Evolutionary conservation across 1,140 invertebrate species (phyloP).

Genomic region (Zaprionus africanus): DNA sequence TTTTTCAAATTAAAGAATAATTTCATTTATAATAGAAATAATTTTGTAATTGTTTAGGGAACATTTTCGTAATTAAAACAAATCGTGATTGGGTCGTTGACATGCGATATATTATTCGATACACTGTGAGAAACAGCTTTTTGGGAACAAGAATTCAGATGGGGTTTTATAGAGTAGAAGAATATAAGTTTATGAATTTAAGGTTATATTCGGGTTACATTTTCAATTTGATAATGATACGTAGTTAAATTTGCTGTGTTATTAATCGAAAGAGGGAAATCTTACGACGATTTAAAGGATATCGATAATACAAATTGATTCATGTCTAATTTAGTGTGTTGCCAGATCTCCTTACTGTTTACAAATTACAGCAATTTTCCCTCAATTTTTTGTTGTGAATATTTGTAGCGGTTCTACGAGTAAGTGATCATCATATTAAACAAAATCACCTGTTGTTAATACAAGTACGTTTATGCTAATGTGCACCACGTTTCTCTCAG

Average conservation of each 20-base stretch:
- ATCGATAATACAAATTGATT: too few relatives aligned
- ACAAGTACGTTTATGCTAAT: neutral
- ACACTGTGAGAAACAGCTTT: neutral
- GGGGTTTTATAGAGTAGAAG: too few relatives aligned
- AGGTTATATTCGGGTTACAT: too few relatives aligned
- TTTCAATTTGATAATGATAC: too few relatives aligned
- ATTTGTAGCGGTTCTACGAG: neutral
- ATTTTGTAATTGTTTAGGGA: neutral
- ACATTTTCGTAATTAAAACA: neutral
- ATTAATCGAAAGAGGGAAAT: too few relatives aligned
- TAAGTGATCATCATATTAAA: neutral
- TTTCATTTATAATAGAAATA: neutral
- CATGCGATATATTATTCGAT: conserved; percentile 4
- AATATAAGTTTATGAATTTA: too few relatives aligned
- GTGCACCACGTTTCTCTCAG: neutral
- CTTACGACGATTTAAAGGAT: too few relatives aligned
- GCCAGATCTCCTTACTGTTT: too few relatives aligned
- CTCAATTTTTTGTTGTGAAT: neutral
- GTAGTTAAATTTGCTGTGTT: too few relatives aligned
- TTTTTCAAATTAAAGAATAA: neutral
- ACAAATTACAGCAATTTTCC: neutral
- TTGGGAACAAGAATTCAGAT: too few relatives aligned
- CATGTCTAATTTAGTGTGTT: too few relatives aligned
- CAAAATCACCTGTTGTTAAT: neutral
- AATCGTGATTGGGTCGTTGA: conserved; percentile 36